Percentiles rank a stretch among this genome's conserved stretches.
Evolutionary conservation across 2,888 invertebrate species (phyloP).

Genomic region (Drosophila mimica): DNA sequence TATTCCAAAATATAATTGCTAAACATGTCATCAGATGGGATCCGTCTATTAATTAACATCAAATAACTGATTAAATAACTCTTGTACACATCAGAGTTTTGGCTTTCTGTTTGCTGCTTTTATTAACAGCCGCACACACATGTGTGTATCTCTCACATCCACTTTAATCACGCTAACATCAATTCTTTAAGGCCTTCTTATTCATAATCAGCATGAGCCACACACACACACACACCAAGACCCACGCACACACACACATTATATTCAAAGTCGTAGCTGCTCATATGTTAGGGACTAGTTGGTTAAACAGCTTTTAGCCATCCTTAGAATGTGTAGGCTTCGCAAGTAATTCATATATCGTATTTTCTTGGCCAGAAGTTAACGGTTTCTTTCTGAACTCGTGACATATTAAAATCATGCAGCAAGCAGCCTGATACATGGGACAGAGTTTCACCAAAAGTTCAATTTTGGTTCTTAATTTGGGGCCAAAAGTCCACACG

Average conservation of each 20-base stretch:
- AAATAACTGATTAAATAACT: neutral
- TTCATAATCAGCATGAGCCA: neutral
- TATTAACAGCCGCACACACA: neutral
- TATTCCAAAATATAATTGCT: neutral
- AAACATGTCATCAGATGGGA: too few species aligned
- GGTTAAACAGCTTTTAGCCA: conserved; percentile 16
- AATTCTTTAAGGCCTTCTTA: neutral
- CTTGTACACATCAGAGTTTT: neutral
- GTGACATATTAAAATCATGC: conserved; percentile 39
- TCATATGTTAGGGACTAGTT: neutral
- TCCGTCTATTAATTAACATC: neutral
- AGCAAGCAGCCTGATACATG: conserved; percentile 12
- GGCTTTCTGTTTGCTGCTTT: neutral
- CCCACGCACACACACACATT: neutral
- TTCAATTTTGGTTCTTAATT: conserved; percentile 35
- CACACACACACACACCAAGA: neutral
- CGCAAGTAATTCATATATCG: conserved; percentile 23
- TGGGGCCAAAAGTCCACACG: conserved; percentile 32
- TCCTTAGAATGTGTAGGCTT: conserved; percentile 21
- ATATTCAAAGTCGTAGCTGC: neutral
- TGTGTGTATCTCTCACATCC: neutral
- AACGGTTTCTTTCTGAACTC: conserved; percentile 8
- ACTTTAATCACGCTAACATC: conserved; percentile 14
- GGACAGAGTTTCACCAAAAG: conserved; percentile 10
- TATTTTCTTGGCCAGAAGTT: conserved; percentile 16